Evolutionary conservation across 2,113 vertebrate genomes (phyloP), one percentile per base, ranked within the genome.

Genomic region (Tachysurus vachellii): DNA sequence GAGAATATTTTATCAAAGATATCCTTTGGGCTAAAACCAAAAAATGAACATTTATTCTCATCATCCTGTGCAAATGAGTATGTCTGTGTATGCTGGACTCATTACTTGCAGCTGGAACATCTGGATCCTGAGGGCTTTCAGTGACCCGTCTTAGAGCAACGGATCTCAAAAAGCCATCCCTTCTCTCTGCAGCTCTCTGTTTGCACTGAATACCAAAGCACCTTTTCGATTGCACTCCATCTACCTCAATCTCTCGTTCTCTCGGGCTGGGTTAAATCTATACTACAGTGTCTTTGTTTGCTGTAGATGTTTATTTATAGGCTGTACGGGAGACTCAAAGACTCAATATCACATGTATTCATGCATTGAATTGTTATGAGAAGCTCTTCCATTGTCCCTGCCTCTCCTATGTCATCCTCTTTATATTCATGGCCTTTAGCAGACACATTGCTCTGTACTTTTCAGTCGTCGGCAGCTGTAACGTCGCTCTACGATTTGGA

Each of bases 321-420:
- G 75, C 90, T 91, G 87, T 87, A 88, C 84, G 70, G 87, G 88
- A 85, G 91, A 62, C 75, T 70, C 47, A 50, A 66, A 89, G 92
- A 92, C 91, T 92, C 91, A 91, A 84, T 86, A 61, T 89, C 88
- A 57, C 31, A 88, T 59, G 28, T 9, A 90, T 85, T 88, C 92
- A 90, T 94, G 94, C 88, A 90, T 87, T 83, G 93, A 95, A 94
- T 95, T 83, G 89, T 88, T 92, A 94, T 95, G 89, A 91, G 90
- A 36, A 26, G 44, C 86, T 70, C 76, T 73, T 68, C 86, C 82
- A 85, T 84, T 59, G 42, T n/a, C 73, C 42, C 21, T 87, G 66
- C 86, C 76, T 80, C 54, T 85, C n/a, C 44, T 44, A 70, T 85
- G 62, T 76, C 17, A n/a, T 62, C 85, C 19, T 82, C 71, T 87